Evolutionary conservation across 2,113 vertebrate genomes (phyloP).

Genomic region (Crocuta crocuta): DNA sequence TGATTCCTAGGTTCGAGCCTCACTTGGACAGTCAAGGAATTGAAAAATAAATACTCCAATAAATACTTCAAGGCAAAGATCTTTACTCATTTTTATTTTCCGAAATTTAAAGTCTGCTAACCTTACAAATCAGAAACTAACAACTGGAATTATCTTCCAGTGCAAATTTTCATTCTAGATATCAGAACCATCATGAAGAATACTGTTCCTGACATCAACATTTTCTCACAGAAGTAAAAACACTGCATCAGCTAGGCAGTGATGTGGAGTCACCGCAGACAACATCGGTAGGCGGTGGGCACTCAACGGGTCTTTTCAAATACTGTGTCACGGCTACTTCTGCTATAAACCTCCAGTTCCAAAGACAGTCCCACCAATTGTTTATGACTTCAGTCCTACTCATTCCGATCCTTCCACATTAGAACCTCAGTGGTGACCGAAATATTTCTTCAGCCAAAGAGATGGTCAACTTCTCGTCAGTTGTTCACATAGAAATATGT

Average conservation of each 20-base stretch:
- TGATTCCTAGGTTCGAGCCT: too few species aligned
- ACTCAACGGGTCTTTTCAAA: neutral
- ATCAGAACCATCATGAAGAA: neutral
- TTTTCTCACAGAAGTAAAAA: slow-evolving; percentile 37
- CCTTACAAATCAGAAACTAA: neutral
- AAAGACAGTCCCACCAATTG: neutral
- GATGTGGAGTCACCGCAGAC: neutral
- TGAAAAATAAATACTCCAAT: slow-evolving; percentile 14
- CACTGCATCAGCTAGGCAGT: neutral
- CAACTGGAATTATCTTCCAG: neutral
- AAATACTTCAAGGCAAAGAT: neutral
- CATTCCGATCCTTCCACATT: neutral
- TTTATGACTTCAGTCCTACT: neutral
- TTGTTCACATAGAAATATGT: neutral
- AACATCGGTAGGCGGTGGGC: neutral
- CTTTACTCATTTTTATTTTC: slow-evolving; percentile 35
- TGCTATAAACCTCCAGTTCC: neutral
- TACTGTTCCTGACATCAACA: neutral
- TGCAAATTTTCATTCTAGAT: neutral
- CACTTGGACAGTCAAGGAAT: neutral
- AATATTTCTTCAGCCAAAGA: neutral
- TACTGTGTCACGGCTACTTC: neutral
- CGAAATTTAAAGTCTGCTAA: neutral
- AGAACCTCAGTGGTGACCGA: neutral
- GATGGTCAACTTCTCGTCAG: neutral